Evolutionary conservation across 64 coral and sea anemone genomes (phyloP).

Genomic region (Orbicella faveolata): DNA sequence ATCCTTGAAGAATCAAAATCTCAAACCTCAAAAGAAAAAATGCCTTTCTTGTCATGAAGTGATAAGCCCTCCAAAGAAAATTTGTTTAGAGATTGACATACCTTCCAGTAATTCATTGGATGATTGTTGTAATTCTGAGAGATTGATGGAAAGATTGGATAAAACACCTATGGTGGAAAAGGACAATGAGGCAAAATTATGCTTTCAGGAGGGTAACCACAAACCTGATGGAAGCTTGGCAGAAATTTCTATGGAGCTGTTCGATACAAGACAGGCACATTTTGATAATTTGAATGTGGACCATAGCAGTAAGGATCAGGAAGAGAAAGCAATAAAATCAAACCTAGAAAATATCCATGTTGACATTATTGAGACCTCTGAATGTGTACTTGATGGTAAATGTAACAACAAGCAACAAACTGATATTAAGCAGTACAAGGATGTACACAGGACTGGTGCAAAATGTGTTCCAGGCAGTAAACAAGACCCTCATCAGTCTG

Average conservation of each 20-base stretch:
- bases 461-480: conserved; percentile 86
- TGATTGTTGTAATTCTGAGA: background rate
- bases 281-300: background rate
- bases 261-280: no score
- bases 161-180: background rate
- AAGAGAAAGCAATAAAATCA: background rate
- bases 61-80: background rate
- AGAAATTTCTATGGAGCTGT: background rate
- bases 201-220: no score
- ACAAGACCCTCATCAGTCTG: conserved; percentile 72
- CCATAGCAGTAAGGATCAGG: background rate
- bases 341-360: background rate
- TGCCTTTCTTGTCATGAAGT: background rate
- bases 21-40: background rate
- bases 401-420: background rate
- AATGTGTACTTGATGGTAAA: background rate
- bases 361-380: background rate
- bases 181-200: background rate
- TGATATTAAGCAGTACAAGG: conserved; percentile 16
- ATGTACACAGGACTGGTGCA: conserved; percentile 93
- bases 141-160: background rate
- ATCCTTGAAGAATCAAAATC: background rate
- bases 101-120: background rate
- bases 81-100: background rate
- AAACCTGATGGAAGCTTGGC: background rate